These are phyloP conservation scores for Paraplagusia blochii DNA, from an alignment of 2,113 vertebrate genomes.

Conservation along the genomic window DNA sequence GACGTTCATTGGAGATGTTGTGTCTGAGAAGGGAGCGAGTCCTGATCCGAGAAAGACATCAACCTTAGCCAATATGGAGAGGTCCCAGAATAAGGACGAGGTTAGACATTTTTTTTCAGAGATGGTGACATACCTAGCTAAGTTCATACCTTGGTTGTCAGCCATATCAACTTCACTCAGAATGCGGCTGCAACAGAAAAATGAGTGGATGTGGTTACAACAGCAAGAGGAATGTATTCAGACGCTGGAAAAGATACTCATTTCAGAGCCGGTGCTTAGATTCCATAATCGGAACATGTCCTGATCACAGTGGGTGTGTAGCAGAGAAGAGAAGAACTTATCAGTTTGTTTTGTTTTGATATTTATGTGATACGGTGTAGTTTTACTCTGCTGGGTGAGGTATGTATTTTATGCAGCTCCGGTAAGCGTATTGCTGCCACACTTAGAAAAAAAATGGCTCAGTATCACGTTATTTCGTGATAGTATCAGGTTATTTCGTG, in stretches of 20 bases:
- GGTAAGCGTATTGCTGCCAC: too few relatives aligned
- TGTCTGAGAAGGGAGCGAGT: constrained; percentile 1
- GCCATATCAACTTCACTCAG: neutral
- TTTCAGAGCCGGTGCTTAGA: neutral
- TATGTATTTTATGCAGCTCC: too few relatives aligned
- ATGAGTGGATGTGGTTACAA: too few relatives aligned
- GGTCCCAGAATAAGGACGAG: neutral
- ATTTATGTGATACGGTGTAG: too few relatives aligned
- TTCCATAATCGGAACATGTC: too few relatives aligned
- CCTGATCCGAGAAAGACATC: constrained; percentile 7
- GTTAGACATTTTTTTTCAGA: neutral
- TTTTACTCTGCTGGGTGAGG: too few relatives aligned
- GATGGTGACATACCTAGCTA: neutral
- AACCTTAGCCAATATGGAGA: neutral
- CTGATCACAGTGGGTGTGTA: too few relatives aligned
- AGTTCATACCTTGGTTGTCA: neutral
- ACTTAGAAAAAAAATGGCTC: too few relatives aligned
- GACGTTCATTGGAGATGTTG: constrained; percentile 5
- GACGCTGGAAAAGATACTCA: neutral
- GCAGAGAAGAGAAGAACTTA: too few relatives aligned
- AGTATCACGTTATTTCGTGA: too few relatives aligned
- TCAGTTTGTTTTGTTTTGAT: too few relatives aligned
- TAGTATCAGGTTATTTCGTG: too few relatives aligned
- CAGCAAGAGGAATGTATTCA: neutral
- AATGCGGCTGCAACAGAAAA: neutral